Evolutionary conservation across 1,140 invertebrate species (phyloP), one percentile per base, ranked within the genome.

Genomic region (Bacillus rossius): DNA sequence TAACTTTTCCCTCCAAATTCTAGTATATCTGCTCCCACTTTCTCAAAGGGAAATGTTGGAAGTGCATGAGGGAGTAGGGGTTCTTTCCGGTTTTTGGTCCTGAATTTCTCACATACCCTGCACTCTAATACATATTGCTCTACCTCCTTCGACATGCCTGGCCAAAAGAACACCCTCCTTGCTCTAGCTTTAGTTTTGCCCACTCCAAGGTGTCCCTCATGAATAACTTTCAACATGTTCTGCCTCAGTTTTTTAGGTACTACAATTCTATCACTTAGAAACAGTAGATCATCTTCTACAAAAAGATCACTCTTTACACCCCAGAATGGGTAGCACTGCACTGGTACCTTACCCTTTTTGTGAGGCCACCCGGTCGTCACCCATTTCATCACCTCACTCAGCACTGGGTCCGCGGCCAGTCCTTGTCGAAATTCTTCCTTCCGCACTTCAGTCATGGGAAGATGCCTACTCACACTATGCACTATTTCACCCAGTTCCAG

Each of bases 171-270:
- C 8, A 59, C 26, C 61, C 65, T 47, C 48, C 55, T 38, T 2
- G 57, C 23, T 55, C 59, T 53, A 20, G 52, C 55, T 50, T 60
- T 60, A 23, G 49, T 63, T 59, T 67, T 65, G 17, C 60, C 57
- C 4, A 71, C 68, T 2, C 72, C 72, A 23, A 67, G 60, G 66
- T 74, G 73, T 41, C 61, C 50, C 50, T 58, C 52, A 61, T 74
- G 72, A n/a, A 71, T 45, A 17, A 56, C 14, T 16, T 66, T 51
- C 26, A 71, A 55, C 47, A 74, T 71, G 16, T 69, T 55, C 8
- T 22, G 8, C 58, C 70, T 59, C 14, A 69, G 41, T 7, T 25
- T 13, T 42, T 25, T 58, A n/a, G n/a, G n/a, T n/a, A n/a, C n/a
- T n/a, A n/a, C n/a, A n/a, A n/a, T n/a, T n/a, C n/a, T n/a, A n/a